Base-by-base conservation (phyloP, 2,888 invertebrate species). In the Mayetiola destructor region DNA sequence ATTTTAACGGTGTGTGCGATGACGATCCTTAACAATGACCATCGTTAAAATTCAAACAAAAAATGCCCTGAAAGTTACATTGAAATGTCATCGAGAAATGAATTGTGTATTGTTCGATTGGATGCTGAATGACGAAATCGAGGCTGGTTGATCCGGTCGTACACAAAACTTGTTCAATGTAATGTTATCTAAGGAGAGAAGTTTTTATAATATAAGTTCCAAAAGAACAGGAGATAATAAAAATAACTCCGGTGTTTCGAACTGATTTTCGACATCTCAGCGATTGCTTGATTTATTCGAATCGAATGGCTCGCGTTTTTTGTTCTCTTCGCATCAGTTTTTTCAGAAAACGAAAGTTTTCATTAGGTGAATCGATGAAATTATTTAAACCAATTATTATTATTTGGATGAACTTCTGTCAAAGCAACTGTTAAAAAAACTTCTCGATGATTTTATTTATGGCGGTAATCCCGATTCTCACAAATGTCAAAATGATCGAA, bases 1-100 rank as follows among this genome's bases (percentile, higher is more conserved):
- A 53, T 48, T 48, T 48, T 48, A 27, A 48, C 48, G 48, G 48
- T 48, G 48, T n/a, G n/a, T 48, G 48, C 48, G 48, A 48, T 48
- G 48, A 48, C 48, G 48, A 48, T n/a, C 48, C 27, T 23, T 16
- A 23, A 27, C 21, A 8, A 12, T 5, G 12, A 48, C 48, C 48
- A 48, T 42, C 23, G 42, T 42, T 42, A n/a, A 48, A n/a, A 27
- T 27, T 27, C 3, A n/a, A 23, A 23, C 4, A 36, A 36, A 5
- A 12, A 40, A 39, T 23, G 5, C 42, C 9, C 16, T 48, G 48
- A 48, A 14, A 48, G 48, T n/a, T 27, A 27, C 48, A n/a, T n/a
- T n/a, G n/a, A n/a, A 48, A 27, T 27, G 42, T 42, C 42, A 42
- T 42, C 20, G 48, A 48, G 48, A 48, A 48, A 48, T 48, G 48